Conservation (phyloP, 2,113 vertebrate species). For the Semicossyphus pulcher region DNA sequence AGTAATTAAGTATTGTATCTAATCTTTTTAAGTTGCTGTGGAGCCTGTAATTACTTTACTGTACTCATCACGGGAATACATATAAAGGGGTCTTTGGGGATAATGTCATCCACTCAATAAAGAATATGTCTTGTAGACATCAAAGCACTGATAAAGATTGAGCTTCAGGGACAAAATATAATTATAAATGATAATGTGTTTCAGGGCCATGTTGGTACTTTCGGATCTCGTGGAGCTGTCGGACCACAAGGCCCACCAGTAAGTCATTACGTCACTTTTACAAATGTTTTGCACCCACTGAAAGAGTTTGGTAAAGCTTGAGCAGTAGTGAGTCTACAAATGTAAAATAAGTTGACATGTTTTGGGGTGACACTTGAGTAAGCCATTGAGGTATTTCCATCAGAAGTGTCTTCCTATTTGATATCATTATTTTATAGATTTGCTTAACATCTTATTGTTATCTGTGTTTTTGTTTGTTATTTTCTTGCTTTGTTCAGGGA, state of each 20-base stretch:
- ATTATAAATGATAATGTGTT: slow-evolving; percentile 54
- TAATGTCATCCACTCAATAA: neutral
- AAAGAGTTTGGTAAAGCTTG: too few species aligned
- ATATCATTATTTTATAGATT: neutral
- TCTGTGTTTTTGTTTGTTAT: slow-evolving; percentile 17
- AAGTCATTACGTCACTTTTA: slow-evolving; percentile 66
- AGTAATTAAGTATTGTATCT: neutral
- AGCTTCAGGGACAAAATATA: neutral
- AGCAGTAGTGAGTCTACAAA: too few species aligned
- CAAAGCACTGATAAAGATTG: neutral
- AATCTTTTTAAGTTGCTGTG: too few species aligned
- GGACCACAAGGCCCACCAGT: slow-evolving; percentile 95
- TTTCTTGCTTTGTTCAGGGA: slow-evolving; percentile 83
- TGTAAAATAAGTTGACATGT: too few species aligned
- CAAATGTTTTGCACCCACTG: neutral
- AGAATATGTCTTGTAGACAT: neutral
- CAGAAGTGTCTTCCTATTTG: too few species aligned
- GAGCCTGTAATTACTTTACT: too few species aligned
- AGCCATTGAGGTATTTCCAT: neutral
- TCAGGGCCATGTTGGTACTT: slow-evolving; percentile 89
- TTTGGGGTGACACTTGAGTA: too few species aligned
- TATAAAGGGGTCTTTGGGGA: too few species aligned
- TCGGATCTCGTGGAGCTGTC: slow-evolving; percentile 88
- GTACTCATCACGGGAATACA: too few species aligned
- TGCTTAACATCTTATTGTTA: neutral